These are phyloP conservation scores for Tetranychus piercei DNA, from an alignment of 2,888 invertebrate genomes.

Conservation along the genomic window DNA sequence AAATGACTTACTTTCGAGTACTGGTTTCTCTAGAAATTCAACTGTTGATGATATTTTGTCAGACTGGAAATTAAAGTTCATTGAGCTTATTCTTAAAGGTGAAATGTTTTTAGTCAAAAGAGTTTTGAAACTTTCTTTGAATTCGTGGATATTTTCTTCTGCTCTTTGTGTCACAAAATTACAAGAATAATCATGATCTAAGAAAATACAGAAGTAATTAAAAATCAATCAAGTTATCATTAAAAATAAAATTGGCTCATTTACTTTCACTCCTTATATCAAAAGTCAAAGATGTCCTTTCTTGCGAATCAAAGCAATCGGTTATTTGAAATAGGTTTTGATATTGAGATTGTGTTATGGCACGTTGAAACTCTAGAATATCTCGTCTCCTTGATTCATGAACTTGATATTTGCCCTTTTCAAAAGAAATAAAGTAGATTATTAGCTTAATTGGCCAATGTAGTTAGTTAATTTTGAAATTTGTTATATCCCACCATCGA, in stretches of 20 bases:
- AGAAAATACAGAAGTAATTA: background rate
- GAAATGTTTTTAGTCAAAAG: background rate
- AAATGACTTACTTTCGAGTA: background rate
- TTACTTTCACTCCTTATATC: background rate
- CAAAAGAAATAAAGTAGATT: background rate
- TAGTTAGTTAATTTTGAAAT: background rate
- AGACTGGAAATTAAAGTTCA: background rate
- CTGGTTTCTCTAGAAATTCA: background rate
- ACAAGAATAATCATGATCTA: background rate
- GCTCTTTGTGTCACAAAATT: background rate
- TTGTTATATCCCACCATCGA: background rate
- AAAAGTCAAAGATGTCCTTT: background rate
- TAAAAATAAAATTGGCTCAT: background rate
- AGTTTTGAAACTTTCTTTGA: background rate
- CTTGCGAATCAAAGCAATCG: background rate
- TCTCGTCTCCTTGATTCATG: background rate
- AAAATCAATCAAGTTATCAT: background rate
- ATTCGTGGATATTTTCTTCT: background rate
- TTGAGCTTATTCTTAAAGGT: background rate
- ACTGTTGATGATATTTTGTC: background rate
- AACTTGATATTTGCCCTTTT: background rate
- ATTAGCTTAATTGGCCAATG: background rate
- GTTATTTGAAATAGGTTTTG: background rate
- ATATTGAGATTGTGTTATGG: background rate
- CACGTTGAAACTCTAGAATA: background rate